Percentiles rank a stretch among this genome's conserved stretches.
Evolutionary conservation across 1,140 invertebrate genomes (phyloP).

Genomic region (roundworm (Caenorhabditis elegans)): DNA sequence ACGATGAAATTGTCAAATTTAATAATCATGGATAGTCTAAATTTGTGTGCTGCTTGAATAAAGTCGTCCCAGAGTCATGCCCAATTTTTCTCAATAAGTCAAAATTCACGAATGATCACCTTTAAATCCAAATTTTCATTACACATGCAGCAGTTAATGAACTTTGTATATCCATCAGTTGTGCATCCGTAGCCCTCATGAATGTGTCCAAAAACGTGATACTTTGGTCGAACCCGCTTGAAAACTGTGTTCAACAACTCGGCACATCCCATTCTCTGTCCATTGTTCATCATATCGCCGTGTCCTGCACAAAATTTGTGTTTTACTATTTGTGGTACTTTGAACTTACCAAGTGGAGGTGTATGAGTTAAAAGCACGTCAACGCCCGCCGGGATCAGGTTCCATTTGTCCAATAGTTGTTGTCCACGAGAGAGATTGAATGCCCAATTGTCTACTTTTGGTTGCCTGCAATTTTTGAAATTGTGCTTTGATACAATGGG

Average conservation of each 20-base stretch:
- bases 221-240: constrained; percentile 78
- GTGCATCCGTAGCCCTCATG: constrained; percentile 76
- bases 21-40: no score
- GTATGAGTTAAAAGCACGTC: constrained; percentile 80
- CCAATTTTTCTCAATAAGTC: no score
- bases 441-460: constrained; percentile 80
- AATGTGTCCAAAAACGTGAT: constrained; percentile 84
- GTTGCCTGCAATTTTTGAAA: constrained; percentile 73
- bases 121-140: constrained; percentile 74
- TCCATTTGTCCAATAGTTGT: constrained; percentile 77
- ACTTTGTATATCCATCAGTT: constrained; percentile 80
- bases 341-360: constrained; percentile 77
- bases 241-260: constrained; percentile 80
- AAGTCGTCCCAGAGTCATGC: background rate
- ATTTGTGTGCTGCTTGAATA: background rate
- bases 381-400: constrained; percentile 76
- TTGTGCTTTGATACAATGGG: no score
- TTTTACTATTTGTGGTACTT: no score
- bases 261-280: constrained; percentile 79
- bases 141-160: constrained; percentile 81
- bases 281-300: constrained; percentile 66
- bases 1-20: background rate
- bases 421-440: constrained; percentile 76
- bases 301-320: no score
- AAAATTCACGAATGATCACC: no score